phyloP scores from a whole-genome alignment of 2,113 vertebrate genomes.

The Ceyx margarethae region DNA sequence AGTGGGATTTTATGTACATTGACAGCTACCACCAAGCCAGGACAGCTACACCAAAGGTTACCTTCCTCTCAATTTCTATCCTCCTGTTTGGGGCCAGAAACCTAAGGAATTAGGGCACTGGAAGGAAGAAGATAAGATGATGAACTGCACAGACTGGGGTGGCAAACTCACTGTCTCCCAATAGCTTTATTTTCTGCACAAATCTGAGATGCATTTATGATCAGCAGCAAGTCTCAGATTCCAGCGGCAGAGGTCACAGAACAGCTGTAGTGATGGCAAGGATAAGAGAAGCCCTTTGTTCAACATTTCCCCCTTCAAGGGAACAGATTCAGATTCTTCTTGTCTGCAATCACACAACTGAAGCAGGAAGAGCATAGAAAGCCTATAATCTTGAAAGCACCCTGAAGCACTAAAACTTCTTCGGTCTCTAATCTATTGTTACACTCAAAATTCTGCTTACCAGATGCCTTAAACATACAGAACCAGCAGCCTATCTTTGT shows the following conservation, averaged over 20 bases:
- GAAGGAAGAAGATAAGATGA: not conserved
- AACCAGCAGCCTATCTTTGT: not conserved
- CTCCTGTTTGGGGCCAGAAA: not conserved
- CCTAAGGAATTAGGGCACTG: not conserved
- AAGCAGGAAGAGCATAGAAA: not conserved
- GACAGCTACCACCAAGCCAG: not conserved
- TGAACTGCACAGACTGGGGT: not conserved
- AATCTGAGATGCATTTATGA: not conserved
- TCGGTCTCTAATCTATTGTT: not conserved
- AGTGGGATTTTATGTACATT: not conserved
- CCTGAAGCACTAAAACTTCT: not conserved
- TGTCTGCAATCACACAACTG: not conserved
- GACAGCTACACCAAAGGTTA: not conserved
- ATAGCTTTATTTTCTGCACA: not conserved
- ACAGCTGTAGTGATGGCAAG: not conserved
- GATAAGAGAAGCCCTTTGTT: not conserved
- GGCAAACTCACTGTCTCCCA: not conserved
- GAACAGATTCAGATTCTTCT: not conserved
- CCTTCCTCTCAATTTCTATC: not conserved
- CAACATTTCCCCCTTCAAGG: not conserved
- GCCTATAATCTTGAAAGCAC: not conserved
- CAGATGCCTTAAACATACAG: not conserved
- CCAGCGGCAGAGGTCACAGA: not conserved
- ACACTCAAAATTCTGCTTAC: not conserved
- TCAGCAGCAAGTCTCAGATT: not conserved